Percentiles rank a stretch among this genome's conserved stretches.
phyloP scores from a whole-genome alignment of 1,140 invertebrate species.

The Solenopsis fugax region DNA sequence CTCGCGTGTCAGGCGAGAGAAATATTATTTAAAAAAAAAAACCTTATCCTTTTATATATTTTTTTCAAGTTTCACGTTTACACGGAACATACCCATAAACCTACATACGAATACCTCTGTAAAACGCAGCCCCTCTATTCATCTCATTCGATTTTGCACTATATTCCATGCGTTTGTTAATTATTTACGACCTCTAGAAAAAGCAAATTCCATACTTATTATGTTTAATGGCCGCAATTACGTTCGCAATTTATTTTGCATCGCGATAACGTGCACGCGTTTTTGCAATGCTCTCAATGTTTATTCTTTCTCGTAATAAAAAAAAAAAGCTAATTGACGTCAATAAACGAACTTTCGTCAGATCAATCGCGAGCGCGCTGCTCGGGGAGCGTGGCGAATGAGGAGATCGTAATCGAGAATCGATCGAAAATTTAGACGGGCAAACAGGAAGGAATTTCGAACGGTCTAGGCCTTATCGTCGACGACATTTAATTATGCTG shows the following conservation, averaged over 20 bases:
- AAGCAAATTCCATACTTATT: slow-evolving; percentile 33
- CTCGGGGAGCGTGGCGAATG: neutral
- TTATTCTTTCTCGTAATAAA: slow-evolving; percentile 13
- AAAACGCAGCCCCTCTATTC: neutral
- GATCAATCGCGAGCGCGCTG: neutral
- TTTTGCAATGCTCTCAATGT: neutral
- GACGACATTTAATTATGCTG: slow-evolving; percentile 64
- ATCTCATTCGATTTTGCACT: slow-evolving; percentile 10
- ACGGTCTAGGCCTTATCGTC: slow-evolving; percentile 27
- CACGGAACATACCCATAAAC: slow-evolving; percentile 4
- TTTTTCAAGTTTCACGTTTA: neutral
- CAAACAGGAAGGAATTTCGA: slow-evolving; percentile 33
- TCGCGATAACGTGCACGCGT: neutral
- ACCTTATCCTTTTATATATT: slow-evolving; percentile 3
- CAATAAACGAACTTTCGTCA: neutral
- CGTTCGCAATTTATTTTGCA: slow-evolving; percentile 25
- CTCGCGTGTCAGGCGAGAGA: neutral
- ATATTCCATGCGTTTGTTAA: neutral
- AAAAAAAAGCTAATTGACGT: slow-evolving; percentile 11
- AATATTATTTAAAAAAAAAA: neutral
- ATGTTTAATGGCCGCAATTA: slow-evolving; percentile 25
- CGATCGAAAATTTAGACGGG: neutral
- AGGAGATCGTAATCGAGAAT: neutral
- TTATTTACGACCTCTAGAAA: slow-evolving; percentile 22
- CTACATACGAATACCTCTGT: neutral